Evolutionary conservation across 1,140 invertebrate species (phyloP).

Genomic region (Druon quercuslanigerum): DNA sequence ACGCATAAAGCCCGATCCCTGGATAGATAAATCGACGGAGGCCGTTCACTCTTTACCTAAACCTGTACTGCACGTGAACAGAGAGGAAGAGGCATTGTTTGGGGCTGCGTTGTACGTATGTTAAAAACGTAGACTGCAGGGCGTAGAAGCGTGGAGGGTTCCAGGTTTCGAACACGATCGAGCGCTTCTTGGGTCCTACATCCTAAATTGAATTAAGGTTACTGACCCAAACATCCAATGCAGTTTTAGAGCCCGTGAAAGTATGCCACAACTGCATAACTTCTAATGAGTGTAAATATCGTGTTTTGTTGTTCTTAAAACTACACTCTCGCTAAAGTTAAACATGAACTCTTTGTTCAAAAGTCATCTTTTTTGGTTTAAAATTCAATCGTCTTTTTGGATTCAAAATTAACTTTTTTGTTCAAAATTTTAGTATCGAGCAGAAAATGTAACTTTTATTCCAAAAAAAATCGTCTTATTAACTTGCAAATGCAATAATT

Average conservation of each 20-base stretch:
- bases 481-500: too few species aligned
- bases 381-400: too few species aligned
- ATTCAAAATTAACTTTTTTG: too few species aligned
- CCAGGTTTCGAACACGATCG: not conserved
- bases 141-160: too few species aligned
- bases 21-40: slow-evolving; percentile 24
- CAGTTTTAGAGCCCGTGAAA: not conserved
- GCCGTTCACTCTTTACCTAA: not conserved
- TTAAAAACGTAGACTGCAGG: not conserved
- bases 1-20: slow-evolving; percentile 7
- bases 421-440: too few species aligned
- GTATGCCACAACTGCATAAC: not conserved
- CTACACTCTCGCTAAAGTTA: too few species aligned
- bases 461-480: too few species aligned
- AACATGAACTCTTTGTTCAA: too few species aligned
- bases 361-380: too few species aligned
- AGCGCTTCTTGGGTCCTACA: not conserved
- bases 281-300: not conserved
- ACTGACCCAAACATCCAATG: not conserved
- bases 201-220: not conserved
- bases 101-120: not conserved
- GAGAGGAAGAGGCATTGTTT: not conserved
- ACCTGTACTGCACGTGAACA: not conserved
- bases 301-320: too few species aligned
- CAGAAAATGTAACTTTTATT: too few species aligned